These are phyloP conservation scores for Protomyctophum bolini DNA, from an alignment of 2,113 vertebrate species.

Conservation along the genomic window DNA sequence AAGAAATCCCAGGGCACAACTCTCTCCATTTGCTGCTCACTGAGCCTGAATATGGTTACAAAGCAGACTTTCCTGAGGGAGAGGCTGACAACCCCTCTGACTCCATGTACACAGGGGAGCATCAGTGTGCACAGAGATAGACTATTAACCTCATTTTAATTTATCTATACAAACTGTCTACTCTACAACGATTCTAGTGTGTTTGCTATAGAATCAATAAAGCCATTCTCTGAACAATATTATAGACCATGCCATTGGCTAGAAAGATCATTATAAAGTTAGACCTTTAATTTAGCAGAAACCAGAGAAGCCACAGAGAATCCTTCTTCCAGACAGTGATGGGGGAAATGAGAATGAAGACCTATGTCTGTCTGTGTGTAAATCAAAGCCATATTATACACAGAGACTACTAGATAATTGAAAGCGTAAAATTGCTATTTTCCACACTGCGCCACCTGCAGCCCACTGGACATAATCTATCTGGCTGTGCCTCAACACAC, in stretches of 20 bases:
- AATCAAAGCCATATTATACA: constrained; percentile 57
- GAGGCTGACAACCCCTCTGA: constrained; percentile 46
- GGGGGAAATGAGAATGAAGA: background rate
- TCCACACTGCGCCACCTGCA: constrained; percentile 55
- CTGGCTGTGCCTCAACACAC: constrained; percentile 22
- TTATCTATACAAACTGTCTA: background rate
- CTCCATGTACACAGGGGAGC: constrained; percentile 33
- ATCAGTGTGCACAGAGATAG: constrained; percentile 21
- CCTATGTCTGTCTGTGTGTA: constrained; percentile 40
- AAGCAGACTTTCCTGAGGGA: constrained; percentile 54
- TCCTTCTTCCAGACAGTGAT: background rate
- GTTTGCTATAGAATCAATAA: background rate
- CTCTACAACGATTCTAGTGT: background rate
- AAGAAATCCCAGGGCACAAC: constrained; percentile 54
- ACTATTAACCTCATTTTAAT: constrained; percentile 42
- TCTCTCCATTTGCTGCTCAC: constrained; percentile 57
- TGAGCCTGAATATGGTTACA: constrained; percentile 63
- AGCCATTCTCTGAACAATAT: background rate
- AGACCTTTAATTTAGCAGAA: background rate
- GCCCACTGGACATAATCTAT: constrained; percentile 23
- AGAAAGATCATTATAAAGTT: background rate
- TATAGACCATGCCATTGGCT: background rate
- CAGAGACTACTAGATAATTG: constrained; percentile 46
- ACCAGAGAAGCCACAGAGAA: constrained; percentile 7
- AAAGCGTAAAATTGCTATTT: constrained; percentile 56